Conservation (phyloP, 2,797 vertebrate genomes). For the Myotis daubentonii region DNA sequence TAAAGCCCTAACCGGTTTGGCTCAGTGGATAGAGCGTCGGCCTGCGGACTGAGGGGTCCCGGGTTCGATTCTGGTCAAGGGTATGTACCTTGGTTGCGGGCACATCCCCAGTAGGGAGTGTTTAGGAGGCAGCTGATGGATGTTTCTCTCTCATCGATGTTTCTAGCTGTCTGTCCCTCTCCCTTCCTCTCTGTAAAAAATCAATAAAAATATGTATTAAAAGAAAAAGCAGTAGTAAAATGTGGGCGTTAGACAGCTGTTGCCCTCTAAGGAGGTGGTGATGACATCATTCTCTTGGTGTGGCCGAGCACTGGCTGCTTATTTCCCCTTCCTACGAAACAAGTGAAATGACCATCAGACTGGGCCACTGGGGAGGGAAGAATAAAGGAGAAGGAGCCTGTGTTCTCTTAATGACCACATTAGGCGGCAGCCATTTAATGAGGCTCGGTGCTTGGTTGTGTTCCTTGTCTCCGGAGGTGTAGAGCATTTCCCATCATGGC, state of each 20-base stretch:
- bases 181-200: too few species aligned
- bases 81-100: too few species aligned
- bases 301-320: background rate
- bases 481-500: background rate
- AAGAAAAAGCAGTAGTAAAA: background rate
- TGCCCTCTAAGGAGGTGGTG: background rate
- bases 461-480: background rate
- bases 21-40: too few species aligned
- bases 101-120: too few species aligned
- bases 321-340: background rate
- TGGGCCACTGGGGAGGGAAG: background rate
- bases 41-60: too few species aligned
- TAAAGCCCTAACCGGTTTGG: too few species aligned
- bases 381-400: background rate
- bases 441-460: background rate
- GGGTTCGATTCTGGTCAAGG: too few species aligned
- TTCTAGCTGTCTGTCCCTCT: too few species aligned
- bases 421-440: background rate
- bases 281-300: background rate
- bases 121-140: too few species aligned
- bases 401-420: slow-evolving; percentile 21
- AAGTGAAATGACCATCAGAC: background rate
- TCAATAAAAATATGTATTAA: too few species aligned
- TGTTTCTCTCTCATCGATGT: too few species aligned
- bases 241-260: background rate